Evolutionary conservation across 2,888 invertebrate genomes (phyloP), one percentile per base, ranked within the genome.

Genomic region (Clanis bilineata): DNA sequence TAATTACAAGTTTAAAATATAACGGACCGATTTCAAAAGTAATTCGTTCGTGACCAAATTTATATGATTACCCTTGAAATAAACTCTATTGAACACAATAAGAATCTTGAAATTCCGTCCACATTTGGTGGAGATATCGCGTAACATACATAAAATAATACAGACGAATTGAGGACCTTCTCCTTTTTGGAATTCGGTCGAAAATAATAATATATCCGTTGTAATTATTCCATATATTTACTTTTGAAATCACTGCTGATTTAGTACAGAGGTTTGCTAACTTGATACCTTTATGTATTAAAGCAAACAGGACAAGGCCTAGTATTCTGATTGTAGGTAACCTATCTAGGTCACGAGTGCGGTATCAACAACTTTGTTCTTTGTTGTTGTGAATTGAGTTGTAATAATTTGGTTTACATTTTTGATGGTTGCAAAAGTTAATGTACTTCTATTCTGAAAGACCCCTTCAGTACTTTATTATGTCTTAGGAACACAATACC

Each of bases 261-360:
- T 51, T 51, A 51, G 18, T 51, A 4, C 9, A 10, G 18, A 15
- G 9, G 47, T 25, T 47, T 47, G 47, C 10, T 28, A n/a, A 51
- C 47, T 28, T 28, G 28, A 51, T 32, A 51, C 51, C 51, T 51
- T 51, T 51, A 18, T 51, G 1, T 51, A 51, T 51, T 51, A 51
- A 51, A 51, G 28, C 32, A 32, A 28, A 32, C 32, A 28, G 51
- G 10, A 51, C 51, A 51, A 51, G 51, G 51, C 51, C 51, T 51
- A 51, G 51, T 18, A 51, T 51, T 51, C 32, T 51, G 18, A 51
- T 51, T 32, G 18, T 51, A 51, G 28, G 51, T 51, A 51, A 32
- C 32, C 18, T 51, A 51, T 51, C 51, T 28, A 28, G 51, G 51
- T 51, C 51, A 51, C 32, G 28, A 51, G 28, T 51, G 32, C 10